These are phyloP conservation scores for Drosophila gunungcola DNA, from an alignment of 1,140 invertebrate genomes.

Conservation along the genomic window DNA sequence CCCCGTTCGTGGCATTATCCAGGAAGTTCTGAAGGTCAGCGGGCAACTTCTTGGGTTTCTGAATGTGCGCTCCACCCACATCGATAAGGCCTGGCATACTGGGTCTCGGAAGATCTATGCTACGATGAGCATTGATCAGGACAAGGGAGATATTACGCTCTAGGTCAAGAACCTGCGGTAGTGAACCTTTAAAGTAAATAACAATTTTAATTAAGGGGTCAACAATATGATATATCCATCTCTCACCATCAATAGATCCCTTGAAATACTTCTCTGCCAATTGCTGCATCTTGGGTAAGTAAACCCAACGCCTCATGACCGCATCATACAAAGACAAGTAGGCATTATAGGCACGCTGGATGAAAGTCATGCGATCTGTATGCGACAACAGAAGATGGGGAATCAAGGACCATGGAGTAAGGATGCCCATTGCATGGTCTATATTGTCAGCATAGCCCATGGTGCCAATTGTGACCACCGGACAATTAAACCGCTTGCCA, in stretches of 20 bases:
- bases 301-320: slow-evolving; percentile 70
- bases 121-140: slow-evolving; percentile 86
- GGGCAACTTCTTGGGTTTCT: slow-evolving; percentile 80
- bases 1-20: slow-evolving; percentile 86
- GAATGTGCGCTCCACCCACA: slow-evolving; percentile 86
- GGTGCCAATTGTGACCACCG: slow-evolving; percentile 85
- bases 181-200: slow-evolving; percentile 34
- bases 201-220: no score
- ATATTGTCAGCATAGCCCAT: slow-evolving; percentile 86
- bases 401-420: slow-evolving; percentile 86
- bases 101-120: slow-evolving; percentile 85
- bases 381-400: slow-evolving; percentile 85
- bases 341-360: slow-evolving; percentile 67
- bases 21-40: slow-evolving; percentile 85
- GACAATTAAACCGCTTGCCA: slow-evolving; percentile 86
- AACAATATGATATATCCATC: fast-evolving
- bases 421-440: slow-evolving; percentile 86
- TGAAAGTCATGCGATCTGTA: slow-evolving; percentile 80
- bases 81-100: slow-evolving; percentile 85
- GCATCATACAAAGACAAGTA: slow-evolving; percentile 77
- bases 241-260: slow-evolving; percentile 51
- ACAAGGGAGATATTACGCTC: slow-evolving; percentile 86
- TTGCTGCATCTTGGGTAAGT: slow-evolving; percentile 82
- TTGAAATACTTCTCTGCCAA: slow-evolving; percentile 77
- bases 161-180: slow-evolving; percentile 85